Percentiles rank a stretch among this genome's conserved stretches.
phyloP scores from a whole-genome alignment of 2,888 invertebrate species.

The Ophion slaviceki region DNA sequence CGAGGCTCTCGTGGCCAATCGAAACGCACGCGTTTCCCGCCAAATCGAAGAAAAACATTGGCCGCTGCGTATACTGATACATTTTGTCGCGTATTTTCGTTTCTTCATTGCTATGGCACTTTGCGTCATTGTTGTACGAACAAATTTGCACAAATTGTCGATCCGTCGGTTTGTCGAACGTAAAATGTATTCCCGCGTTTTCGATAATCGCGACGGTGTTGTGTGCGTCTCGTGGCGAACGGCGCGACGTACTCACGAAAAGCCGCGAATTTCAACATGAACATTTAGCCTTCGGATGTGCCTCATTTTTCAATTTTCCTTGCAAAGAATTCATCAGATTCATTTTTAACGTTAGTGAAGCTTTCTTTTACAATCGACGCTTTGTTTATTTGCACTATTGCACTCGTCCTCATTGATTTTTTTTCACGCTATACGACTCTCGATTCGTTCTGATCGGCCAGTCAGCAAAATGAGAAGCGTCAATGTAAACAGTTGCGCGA shows the following conservation, averaged over 20 bases:
- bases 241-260: background rate
- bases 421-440: too few species aligned
- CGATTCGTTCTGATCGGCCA: too few species aligned
- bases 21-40: slow-evolving; percentile 48
- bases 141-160: slow-evolving; percentile 24
- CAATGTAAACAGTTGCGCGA: too few species aligned
- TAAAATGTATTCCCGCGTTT: slow-evolving; percentile 51
- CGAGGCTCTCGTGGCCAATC: slow-evolving; percentile 22
- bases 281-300: background rate
- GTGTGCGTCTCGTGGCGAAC: background rate
- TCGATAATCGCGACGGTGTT: background rate
- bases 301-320: background rate
- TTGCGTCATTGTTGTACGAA: background rate
- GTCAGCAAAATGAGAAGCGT: too few species aligned
- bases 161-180: background rate
- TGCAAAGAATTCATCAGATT: too few species aligned
- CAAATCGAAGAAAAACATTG: slow-evolving; percentile 29
- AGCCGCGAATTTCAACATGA: slow-evolving; percentile 3
- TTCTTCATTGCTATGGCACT: background rate
- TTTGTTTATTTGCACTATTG: too few species aligned
- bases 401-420: too few species aligned
- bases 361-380: too few species aligned
- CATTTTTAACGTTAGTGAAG: too few species aligned
- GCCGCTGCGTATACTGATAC: background rate
- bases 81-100: slow-evolving; percentile 20